Base-by-base conservation (phyloP, 1,140 invertebrate species). In the Drosophila triauraria region DNA sequence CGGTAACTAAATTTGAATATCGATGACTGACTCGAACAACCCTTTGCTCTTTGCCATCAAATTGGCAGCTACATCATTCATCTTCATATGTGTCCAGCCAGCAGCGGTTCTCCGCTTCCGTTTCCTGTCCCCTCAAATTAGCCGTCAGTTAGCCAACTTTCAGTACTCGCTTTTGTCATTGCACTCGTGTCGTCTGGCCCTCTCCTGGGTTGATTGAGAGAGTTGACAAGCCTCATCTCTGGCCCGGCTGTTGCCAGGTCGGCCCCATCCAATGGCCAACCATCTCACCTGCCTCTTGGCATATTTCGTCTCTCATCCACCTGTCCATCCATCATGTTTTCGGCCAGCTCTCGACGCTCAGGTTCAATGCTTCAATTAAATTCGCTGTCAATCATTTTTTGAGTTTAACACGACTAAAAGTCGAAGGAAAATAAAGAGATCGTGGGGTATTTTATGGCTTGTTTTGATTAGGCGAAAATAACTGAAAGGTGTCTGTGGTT, bases 351-450 rank as follows among this genome's bases (percentile, higher is more conserved):
- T 50, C 50, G n/a, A 13, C 50, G 51, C 46, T 44, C 57, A 58
- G 68, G 77, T 78, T 84, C 82, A 86, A 75, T 74, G 80, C 80
- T 88, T 87, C 84, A 87, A 87, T 88, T 87, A 84, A 87, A 80
- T 71, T 71, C 48, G 53, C 80, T 88, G 84, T 87, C 84, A 87
- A 87, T 87, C 84, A 87, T 75, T 72, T 80, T 56, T 53, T 20
- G 50, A 23, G 65, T 48, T 54, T 58, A 47, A 53, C 65, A 62
- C 46, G 51, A 35, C 32, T 3, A 35, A 35, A 10, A 32, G 35
- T 2, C 17, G 8, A 61, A 44, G 30, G 35, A 53, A 70, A 44
- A 32, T 60, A 12, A 51, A 59, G 59, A 61, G 51, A 51, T 56
- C 44, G 62, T 59, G 61, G 62, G 63, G 47, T 65, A 50, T 64